These are phyloP conservation scores for Crossocerus cetratus DNA, from an alignment of 2,888 invertebrate genomes.

Conservation along the genomic window DNA sequence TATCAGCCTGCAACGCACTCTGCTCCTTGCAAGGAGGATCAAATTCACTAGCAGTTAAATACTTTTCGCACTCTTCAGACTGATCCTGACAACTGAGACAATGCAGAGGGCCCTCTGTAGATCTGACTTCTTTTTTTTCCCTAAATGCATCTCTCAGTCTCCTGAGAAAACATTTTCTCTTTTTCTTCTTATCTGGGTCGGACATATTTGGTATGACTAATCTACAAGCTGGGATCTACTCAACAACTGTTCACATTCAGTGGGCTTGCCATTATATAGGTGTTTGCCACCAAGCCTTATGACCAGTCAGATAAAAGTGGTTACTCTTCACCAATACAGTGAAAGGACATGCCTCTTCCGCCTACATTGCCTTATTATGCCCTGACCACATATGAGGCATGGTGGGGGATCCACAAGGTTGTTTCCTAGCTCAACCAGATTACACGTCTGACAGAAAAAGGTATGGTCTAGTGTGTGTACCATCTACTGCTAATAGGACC, in stretches of 20 bases:
- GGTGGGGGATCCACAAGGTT: conserved; percentile 52
- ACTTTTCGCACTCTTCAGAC: conserved; percentile 2
- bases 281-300: conserved; percentile 25
- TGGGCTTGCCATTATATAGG: conserved; percentile 31
- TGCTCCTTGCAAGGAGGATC: not conserved
- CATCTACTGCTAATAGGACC: no score
- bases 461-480: not conserved
- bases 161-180: conserved; percentile 49
- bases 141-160: conserved; percentile 46
- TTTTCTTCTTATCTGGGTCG: conserved; percentile 30
- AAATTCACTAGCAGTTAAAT: conserved; percentile 5
- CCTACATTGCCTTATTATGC: conserved; percentile 22
- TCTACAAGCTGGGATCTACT: no score
- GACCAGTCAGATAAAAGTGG: conserved; percentile 7
- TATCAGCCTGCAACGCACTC: not conserved
- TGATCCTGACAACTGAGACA: conserved; percentile 2
- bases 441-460: conserved; percentile 31
- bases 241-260: no score
- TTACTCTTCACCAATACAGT: conserved; percentile 19
- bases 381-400: no score
- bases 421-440: conserved; percentile 30
- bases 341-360: conserved; percentile 12
- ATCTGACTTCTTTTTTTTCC: conserved; percentile 27
- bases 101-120: not conserved
- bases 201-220: conserved; percentile 37